These are phyloP conservation scores for Leptopilina drosophilae DNA, from an alignment of 2,888 invertebrate genomes.

Conservation along the genomic window DNA sequence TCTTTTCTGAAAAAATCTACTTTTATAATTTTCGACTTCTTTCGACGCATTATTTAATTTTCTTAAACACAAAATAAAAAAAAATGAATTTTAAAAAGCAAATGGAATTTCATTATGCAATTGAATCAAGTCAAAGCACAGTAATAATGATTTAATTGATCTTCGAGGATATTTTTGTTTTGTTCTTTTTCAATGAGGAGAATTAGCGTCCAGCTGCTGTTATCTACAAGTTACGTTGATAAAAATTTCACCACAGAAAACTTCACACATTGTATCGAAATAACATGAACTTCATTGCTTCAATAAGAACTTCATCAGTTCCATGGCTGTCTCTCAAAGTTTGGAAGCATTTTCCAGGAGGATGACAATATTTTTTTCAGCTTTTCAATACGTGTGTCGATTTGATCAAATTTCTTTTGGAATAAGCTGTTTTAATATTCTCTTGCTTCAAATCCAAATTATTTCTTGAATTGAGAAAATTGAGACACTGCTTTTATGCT, in stretches of 20 bases:
- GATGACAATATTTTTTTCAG: not conserved
- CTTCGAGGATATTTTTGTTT: not conserved
- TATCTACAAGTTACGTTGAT: constrained; percentile 8
- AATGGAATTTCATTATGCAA: too few species aligned
- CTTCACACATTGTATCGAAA: not conserved
- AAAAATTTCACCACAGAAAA: constrained; percentile 5
- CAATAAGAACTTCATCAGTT: not conserved
- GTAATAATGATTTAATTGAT: not conserved
- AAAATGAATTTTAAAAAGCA: too few species aligned
- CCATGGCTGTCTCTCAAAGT: constrained; percentile 6
- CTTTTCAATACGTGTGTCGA: not conserved
- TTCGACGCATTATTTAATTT: too few species aligned
- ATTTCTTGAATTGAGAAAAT: not conserved
- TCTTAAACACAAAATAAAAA: too few species aligned
- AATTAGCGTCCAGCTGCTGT: constrained; percentile 15
- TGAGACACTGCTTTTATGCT: not conserved
- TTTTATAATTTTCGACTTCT: too few species aligned
- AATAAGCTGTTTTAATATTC: not conserved
- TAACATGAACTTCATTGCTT: constrained; percentile 15
- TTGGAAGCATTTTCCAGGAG: not conserved
- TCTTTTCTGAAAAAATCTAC: not conserved
- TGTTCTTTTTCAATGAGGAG: not conserved
- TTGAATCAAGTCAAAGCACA: too few species aligned
- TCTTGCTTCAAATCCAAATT: not conserved
- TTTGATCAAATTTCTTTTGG: not conserved